phyloP scores from a whole-genome alignment of 1,140 invertebrate genomes.

The Drosophila lacertosa region DNA sequence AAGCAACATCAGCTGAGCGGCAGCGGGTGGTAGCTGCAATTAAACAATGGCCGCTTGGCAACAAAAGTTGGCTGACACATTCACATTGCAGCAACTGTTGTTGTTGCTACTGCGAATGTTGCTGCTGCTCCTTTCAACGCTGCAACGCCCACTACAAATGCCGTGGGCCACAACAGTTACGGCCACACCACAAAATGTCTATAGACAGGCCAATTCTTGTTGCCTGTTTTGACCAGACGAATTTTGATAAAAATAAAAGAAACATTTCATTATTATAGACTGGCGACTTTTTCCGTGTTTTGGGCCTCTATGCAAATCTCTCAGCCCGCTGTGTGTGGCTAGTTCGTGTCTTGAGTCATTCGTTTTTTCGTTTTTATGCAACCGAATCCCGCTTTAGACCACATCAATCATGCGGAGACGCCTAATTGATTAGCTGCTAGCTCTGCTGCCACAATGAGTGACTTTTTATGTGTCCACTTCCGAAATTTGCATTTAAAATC shows the following conservation, averaged over 20 bases:
- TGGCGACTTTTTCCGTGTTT: constrained; percentile 66
- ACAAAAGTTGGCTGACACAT: constrained; percentile 63
- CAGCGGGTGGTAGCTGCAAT: constrained; percentile 41
- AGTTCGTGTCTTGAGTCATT: constrained; percentile 78
- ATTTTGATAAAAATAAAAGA: constrained; percentile 48
- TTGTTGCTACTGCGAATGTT: constrained; percentile 13
- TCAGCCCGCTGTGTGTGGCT: constrained; percentile 52
- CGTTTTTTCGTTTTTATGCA: constrained; percentile 39
- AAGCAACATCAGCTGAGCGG: constrained; percentile 8
- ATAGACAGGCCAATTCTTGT: constrained; percentile 45
- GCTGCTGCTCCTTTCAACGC: constrained; percentile 52
- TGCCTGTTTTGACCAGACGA: constrained; percentile 32
- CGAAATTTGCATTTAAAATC: constrained; percentile 64
- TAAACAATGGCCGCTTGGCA: constrained; percentile 49
- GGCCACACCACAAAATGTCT: constrained; percentile 35
- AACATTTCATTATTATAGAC: constrained; percentile 54
- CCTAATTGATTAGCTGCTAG: constrained; percentile 38
- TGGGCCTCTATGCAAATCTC: constrained; percentile 43
- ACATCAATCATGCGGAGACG: constrained; percentile 58
- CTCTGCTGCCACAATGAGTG: neutral
- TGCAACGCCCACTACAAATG: constrained; percentile 47
- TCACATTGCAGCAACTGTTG: constrained; percentile 58
- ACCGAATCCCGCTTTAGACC: constrained; percentile 45
- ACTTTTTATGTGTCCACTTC: constrained; percentile 43
- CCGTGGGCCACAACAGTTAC: constrained; percentile 39